Percentiles rank a stretch among this genome's conserved stretches.
These are phyloP conservation scores for Muricea muricata DNA, from an alignment of 92 coral and sea anemone genomes.

Conservation along the genomic window DNA sequence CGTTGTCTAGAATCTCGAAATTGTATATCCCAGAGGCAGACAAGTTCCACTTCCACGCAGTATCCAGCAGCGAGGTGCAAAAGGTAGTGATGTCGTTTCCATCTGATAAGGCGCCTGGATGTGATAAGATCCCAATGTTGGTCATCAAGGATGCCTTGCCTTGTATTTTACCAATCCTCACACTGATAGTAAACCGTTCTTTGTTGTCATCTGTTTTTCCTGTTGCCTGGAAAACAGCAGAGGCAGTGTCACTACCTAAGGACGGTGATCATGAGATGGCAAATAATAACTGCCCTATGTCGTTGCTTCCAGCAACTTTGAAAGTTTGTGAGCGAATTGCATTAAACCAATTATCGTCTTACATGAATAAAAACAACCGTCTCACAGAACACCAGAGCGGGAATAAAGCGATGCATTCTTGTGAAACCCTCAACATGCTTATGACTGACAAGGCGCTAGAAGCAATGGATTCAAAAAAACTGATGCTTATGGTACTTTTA, in stretches of 20 bases:
- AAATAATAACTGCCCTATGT: not conserved
- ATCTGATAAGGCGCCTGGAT: constrained; percentile 51
- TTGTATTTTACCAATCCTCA: too few species aligned
- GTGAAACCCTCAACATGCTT: too few species aligned
- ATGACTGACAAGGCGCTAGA: too few species aligned
- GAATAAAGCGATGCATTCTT: too few species aligned
- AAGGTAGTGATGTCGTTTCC: constrained; percentile 49
- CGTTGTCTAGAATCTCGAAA: too few species aligned
- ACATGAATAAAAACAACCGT: not conserved
- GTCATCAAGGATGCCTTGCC: too few species aligned
- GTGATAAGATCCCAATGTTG: constrained; percentile 32
- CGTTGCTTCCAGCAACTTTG: not conserved
- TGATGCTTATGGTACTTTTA: too few species aligned
- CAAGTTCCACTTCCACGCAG: constrained; percentile 41
- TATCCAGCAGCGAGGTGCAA: constrained; percentile 43
- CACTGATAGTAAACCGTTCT: too few species aligned
- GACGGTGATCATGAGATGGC: not conserved
- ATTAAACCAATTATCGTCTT: too few species aligned
- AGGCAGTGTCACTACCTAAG: too few species aligned
- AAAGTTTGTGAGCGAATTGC: not conserved
- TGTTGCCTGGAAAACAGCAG: not conserved
- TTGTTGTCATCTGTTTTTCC: not conserved
- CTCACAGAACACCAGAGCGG: not conserved
- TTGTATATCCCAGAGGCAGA: not conserved
- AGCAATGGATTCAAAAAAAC: too few species aligned